Evolutionary conservation across 1,140 invertebrate genomes (phyloP), one percentile per base, ranked within the genome.

Genomic region (Leptinotarsa texana): DNA sequence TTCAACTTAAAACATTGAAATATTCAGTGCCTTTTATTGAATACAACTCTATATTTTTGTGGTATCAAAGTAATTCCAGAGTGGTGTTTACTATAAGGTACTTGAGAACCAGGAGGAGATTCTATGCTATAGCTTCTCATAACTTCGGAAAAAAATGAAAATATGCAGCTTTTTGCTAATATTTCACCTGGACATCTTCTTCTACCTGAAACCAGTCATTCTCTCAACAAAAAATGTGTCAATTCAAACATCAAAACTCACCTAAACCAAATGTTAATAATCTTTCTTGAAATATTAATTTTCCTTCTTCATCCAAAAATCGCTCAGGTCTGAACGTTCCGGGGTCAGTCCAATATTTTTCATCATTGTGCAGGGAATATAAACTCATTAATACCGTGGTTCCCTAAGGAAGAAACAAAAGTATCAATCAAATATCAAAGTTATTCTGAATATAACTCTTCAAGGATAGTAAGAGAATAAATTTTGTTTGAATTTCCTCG

Each of bases 221-320:
- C 8, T 11, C 8, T 42, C 6, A 42, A 42, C 8, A 42, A 11
- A 42, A 42, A 11, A 42, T 42, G 33, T 42, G 33, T 42, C 2
- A 42, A 42, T 42, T 11, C 8, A 8, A 42, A 42, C 33, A 42
- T 42, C 51, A 57, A 21, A 4, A 73, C 75, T 87, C 86, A 94
- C 93, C 93, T 73, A 88, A 83, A 62, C 92, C 91, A 84, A 94
- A 95, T 24, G 92, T 89, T 73, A 92, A 87, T n/a, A 90, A 87
- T 74, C 90, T 89, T 51, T 90, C 88, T 42, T 87, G 86, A 61
- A 87, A 83, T 0, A 87, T 67, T 21, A 89, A 84, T 74, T 89
- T 86, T n/a, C 91, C 91, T 49, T 88, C 84, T 68, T 87, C 84
- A 49, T 92, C 87, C 17, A 93, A 82, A 84, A 95, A 95, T 78